phyloP scores from a whole-genome alignment of 2,888 invertebrate species.

The Napeogenes inachia region DNA sequence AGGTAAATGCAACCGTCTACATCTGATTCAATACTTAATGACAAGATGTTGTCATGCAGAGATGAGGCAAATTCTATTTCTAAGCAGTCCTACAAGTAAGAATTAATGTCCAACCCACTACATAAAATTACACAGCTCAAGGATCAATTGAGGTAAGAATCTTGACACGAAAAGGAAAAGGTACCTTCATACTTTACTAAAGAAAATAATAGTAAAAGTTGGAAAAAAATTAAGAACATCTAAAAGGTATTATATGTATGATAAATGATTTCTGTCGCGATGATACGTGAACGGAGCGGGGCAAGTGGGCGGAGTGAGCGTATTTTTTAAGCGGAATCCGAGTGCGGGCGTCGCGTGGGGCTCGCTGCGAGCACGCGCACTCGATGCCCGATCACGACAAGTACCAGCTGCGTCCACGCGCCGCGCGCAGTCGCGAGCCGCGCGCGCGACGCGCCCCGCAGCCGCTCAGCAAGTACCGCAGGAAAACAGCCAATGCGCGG shows the following conservation, averaged over 20 bases:
- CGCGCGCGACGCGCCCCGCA: slow-evolving; percentile 81
- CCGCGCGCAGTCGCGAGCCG: slow-evolving; percentile 69
- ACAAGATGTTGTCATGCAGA: not conserved
- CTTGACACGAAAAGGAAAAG: no score
- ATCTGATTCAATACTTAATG: not conserved
- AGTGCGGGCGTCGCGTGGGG: slow-evolving; percentile 53
- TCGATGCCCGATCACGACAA: slow-evolving; percentile 76
- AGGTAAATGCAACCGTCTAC: slow-evolving; percentile 1
- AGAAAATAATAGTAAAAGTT: no score
- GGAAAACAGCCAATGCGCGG: slow-evolving; percentile 93
- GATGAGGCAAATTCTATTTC: slow-evolving; percentile 3
- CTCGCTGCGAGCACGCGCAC: slow-evolving; percentile 39
- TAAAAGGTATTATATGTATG: no score
- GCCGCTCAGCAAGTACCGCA: slow-evolving; percentile 90
- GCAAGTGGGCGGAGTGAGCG: slow-evolving; percentile 65
- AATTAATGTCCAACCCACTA: slow-evolving; percentile 6
- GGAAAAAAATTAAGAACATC: no score
- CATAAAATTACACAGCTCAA: not conserved
- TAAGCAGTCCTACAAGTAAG: not conserved
- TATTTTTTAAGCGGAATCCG: slow-evolving; percentile 64
- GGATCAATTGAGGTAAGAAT: no score
- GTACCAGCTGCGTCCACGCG: slow-evolving; percentile 75
- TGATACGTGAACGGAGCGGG: slow-evolving; percentile 69
- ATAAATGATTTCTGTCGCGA: slow-evolving; percentile 31
- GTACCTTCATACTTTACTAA: no score